Evolutionary conservation across 2,888 invertebrate species (phyloP).

Genomic region (Platycheirus rosarum): DNA sequence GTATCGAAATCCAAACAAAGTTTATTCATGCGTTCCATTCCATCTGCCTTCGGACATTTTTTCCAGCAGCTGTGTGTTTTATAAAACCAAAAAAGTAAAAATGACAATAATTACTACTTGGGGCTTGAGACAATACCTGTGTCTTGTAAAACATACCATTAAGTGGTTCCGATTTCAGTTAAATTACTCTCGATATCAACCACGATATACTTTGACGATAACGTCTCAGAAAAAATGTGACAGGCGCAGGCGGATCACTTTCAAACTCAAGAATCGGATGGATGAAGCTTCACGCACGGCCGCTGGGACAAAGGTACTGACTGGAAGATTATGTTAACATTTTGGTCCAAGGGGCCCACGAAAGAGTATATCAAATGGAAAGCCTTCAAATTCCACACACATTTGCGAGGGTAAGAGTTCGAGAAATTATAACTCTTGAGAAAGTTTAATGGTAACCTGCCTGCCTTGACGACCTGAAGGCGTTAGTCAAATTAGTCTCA

Average conservation of each 20-base stretch:
- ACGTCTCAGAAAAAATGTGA: slow-evolving; percentile 1
- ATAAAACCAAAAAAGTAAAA: slow-evolving; percentile 3
- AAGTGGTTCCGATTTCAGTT: slow-evolving; percentile 50
- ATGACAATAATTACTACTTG: slow-evolving; percentile 40
- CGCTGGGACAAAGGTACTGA: slow-evolving; percentile 49
- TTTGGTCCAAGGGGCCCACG: slow-evolving; percentile 5
- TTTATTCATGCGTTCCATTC: slow-evolving; percentile 57
- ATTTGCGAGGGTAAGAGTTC: slow-evolving; percentile 19
- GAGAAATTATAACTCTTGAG: slow-evolving; percentile 43
- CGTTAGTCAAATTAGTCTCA: slow-evolving; percentile 15
- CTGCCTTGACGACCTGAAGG: slow-evolving; percentile 28
- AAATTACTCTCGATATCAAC: slow-evolving; percentile 39
- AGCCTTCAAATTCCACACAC: not conserved
- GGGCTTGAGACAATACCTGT: slow-evolving; percentile 41
- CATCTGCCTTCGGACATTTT: slow-evolving; percentile 15
- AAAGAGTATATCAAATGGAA: not conserved
- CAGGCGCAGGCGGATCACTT: slow-evolving; percentile 41
- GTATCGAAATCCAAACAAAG: slow-evolving; percentile 6
- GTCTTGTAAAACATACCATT: slow-evolving; percentile 60
- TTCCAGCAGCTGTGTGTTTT: slow-evolving; percentile 32
- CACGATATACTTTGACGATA: slow-evolving; percentile 17
- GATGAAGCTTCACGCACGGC: slow-evolving; percentile 70
- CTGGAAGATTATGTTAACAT: not conserved
- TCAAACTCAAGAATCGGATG: slow-evolving; percentile 47
- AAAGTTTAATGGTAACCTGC: slow-evolving; percentile 13